phyloP scores from a whole-genome alignment of 2,888 invertebrate species.

The Cephalotes varians region DNA sequence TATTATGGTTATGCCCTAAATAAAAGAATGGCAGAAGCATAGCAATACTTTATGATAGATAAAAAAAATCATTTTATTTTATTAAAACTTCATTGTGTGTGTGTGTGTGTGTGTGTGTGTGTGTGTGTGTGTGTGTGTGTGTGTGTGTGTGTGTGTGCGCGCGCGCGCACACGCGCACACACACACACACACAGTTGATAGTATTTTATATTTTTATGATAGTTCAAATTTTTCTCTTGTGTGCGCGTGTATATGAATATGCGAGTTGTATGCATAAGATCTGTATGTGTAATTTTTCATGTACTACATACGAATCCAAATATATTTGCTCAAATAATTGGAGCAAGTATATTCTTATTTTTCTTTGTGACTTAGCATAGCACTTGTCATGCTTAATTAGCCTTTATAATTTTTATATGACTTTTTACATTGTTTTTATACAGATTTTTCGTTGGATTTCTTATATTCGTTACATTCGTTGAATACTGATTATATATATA shows the following conservation, averaged over 20 bases:
- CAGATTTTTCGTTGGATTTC: constrained; percentile 79
- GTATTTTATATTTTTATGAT: constrained; percentile 81
- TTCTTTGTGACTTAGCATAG: constrained; percentile 60
- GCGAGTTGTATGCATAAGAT: constrained; percentile 24
- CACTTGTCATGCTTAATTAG: constrained; percentile 60
- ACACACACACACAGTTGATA: constrained; percentile 79
- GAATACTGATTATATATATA: constrained; percentile 74
- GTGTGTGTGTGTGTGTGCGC: too few species aligned
- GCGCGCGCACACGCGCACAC: too few species aligned
- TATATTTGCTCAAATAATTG: constrained; percentile 27
- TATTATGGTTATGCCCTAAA: constrained; percentile 4
- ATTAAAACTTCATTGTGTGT: constrained; percentile 40
- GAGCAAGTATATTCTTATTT: constrained; percentile 19
- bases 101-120: too few species aligned
- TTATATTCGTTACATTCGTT: constrained; percentile 78
- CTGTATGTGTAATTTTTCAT: constrained; percentile 45
- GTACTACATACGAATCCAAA: constrained; percentile 48
- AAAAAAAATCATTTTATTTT: constrained; percentile 68
- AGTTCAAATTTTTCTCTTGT: constrained; percentile 70
- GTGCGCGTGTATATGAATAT: background rate
- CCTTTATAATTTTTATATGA: constrained; percentile 70
- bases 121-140: too few species aligned
- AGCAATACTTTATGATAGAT: constrained; percentile 69
- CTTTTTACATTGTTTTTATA: constrained; percentile 77
- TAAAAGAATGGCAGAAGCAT: constrained; percentile 54